Percentiles rank a stretch among this genome's conserved stretches.
Evolutionary conservation across 2,797 vertebrate species (phyloP).

Genomic region (Spinus pinus): DNA sequence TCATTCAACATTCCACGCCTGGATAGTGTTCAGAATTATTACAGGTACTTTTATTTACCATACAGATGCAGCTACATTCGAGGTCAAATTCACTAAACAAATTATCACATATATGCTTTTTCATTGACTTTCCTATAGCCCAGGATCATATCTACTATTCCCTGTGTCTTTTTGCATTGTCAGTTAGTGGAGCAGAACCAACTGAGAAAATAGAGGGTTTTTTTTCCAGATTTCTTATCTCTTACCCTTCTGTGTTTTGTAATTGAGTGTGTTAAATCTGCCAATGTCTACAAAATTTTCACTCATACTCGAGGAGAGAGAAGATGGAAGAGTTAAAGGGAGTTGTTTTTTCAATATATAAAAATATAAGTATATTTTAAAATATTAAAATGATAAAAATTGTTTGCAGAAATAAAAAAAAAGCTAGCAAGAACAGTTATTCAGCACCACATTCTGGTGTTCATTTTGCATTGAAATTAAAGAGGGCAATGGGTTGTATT

Average conservation of each 20-base stretch:
- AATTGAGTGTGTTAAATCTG: background rate
- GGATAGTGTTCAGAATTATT: constrained; percentile 91
- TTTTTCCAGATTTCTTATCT: background rate
- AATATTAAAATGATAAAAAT: background rate
- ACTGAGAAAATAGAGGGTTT: background rate
- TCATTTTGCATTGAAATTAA: background rate
- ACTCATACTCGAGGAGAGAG: background rate
- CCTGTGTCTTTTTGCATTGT: background rate
- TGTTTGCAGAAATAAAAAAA: background rate
- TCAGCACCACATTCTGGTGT: background rate
- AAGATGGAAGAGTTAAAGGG: background rate
- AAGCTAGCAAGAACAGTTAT: background rate
- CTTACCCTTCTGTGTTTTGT: background rate
- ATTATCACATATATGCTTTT: background rate
- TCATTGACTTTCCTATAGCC: background rate
- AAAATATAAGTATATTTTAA: background rate
- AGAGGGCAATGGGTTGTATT: background rate
- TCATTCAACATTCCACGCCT: constrained; percentile 90
- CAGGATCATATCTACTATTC: background rate
- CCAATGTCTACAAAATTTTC: background rate
- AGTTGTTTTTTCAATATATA: background rate
- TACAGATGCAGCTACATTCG: background rate
- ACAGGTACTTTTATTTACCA: constrained; percentile 82
- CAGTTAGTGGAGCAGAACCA: background rate
- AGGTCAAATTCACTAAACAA: background rate